phyloP scores from a whole-genome alignment of 2,113 vertebrate genomes.

The Periophthalmodon schlosseri region DNA sequence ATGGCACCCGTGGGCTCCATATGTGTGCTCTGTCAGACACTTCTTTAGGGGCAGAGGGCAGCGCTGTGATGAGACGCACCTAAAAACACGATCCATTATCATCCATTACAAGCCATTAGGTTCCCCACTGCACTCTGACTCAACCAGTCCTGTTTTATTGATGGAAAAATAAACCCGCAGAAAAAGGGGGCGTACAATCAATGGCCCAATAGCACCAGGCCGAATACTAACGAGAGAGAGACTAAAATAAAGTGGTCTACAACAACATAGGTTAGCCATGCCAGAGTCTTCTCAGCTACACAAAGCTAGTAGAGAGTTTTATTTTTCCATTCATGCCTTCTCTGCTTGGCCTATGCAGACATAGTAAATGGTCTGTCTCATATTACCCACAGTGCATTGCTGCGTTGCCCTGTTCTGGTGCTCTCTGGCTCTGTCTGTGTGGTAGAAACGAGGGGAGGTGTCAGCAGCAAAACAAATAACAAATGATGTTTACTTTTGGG shows the following conservation, averaged over 20 bases:
- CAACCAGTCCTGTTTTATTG: constrained; percentile 65
- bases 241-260: constrained; percentile 4
- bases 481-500: constrained; percentile 64
- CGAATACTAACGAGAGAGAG: constrained; percentile 15
- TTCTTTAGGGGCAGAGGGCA: constrained; percentile 11
- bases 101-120: constrained; percentile 72
- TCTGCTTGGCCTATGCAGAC: constrained; percentile 21
- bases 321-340: constrained; percentile 35
- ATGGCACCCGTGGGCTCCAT: neutral
- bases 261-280: neutral
- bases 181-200: constrained; percentile 43
- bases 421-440: constrained; percentile 61
- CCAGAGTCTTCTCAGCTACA: neutral
- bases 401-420: constrained; percentile 63
- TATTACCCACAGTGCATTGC: constrained; percentile 34
- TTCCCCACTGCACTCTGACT: constrained; percentile 54
- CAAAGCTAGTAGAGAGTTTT: neutral
- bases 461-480: constrained; percentile 61
- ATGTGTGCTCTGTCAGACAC: neutral
- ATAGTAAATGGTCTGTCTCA: constrained; percentile 44
- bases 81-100: constrained; percentile 68
- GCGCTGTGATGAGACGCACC: constrained; percentile 60
- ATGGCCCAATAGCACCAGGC: constrained; percentile 28
- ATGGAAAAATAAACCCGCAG: constrained; percentile 58
- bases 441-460: constrained; percentile 38